Base-by-base conservation (phyloP, 2,888 invertebrate genomes). In the Lepidochitona cinerea region DNA sequence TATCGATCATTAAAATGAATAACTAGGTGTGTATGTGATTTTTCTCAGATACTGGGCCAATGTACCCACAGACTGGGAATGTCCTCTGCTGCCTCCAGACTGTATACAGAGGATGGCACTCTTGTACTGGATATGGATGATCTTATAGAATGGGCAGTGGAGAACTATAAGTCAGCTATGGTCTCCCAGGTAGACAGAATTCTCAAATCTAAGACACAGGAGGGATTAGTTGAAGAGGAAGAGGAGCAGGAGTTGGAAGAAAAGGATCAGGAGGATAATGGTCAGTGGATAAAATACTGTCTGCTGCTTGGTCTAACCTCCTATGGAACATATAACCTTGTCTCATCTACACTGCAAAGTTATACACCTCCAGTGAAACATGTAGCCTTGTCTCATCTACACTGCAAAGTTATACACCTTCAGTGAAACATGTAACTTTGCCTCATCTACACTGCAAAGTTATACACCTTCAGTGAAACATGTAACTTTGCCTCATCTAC, bases 1-100 rank as follows among this genome's bases (percentile, higher is more conserved):
- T n/a, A n/a, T n/a, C n/a, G n/a, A n/a, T n/a, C n/a, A n/a, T n/a
- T n/a, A n/a, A n/a, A n/a, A n/a, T n/a, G n/a, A n/a, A n/a, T n/a
- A n/a, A n/a, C n/a, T n/a, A n/a, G n/a, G n/a, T n/a, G n/a, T n/a
- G n/a, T n/a, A n/a, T n/a, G n/a, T n/a, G n/a, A n/a, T n/a, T n/a
- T n/a, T n/a, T n/a, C n/a, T n/a, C 77, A 90, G 90, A 83, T 90
- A 41, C 76, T 90, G 71, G 83, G 83, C 67, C 90, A 90, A 79
- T 85, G 87, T 70, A 88, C 89, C 18, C 69, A 82, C 52, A 80
- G 87, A 49, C 84, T 90, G 35, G 82, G 81, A 5, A 74, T 90
- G 80, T 85, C 76, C 68, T 85, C 81, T 73, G 87, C 88, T 14
- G 89, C 89, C 0, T 80, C 88, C 0, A 80, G 87, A 33, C 81